Percentiles rank a stretch among this genome's conserved stretches.
Conservation (phyloP, 2,113 vertebrate species). For the Lagopus muta region DNA sequence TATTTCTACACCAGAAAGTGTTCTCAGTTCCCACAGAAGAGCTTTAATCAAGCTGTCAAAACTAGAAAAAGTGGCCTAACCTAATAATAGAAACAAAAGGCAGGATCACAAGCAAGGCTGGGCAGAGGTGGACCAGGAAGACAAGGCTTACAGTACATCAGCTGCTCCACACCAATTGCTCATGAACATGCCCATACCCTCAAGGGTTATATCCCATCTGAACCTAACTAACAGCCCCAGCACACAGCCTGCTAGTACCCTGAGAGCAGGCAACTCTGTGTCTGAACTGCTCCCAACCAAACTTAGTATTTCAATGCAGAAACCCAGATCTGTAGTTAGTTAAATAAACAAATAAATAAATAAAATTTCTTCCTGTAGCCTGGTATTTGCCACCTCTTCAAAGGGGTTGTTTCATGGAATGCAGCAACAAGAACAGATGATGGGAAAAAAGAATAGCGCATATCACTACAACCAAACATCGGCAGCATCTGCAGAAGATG, state of each 20-base stretch:
- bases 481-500: background rate
- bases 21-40: background rate
- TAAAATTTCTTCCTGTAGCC: background rate
- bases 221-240: background rate
- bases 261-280: background rate
- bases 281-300: background rate
- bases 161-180: background rate
- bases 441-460: background rate
- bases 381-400: background rate
- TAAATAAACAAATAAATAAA: background rate
- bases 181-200: no score
- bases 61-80: background rate
- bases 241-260: background rate
- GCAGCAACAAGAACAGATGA: slow-evolving; percentile 13
- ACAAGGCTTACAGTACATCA: accelerated
- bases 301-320: background rate
- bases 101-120: background rate
- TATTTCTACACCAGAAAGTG: background rate
- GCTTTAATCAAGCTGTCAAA: slow-evolving; percentile 28
- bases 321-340: background rate
- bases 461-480: background rate
- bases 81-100: background rate
- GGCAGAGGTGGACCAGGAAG: background rate
- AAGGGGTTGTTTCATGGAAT: background rate
- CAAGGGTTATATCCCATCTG: background rate